Conservation (phyloP, 2,888 invertebrate genomes). For the Schrankia costaestrigalis region DNA sequence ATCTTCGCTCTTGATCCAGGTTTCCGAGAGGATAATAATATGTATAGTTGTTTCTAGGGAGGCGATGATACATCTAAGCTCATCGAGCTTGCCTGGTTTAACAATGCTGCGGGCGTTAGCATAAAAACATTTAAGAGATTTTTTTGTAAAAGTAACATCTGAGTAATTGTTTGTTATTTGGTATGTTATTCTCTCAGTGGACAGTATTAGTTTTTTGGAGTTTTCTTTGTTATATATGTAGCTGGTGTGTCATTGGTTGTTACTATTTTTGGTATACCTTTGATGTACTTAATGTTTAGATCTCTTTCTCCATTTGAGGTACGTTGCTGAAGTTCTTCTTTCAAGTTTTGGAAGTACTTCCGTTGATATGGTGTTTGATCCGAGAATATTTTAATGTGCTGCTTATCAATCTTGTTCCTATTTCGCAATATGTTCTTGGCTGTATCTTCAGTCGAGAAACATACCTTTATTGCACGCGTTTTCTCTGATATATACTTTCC, state of each 20-base stretch:
- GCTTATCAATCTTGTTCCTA: slow-evolving; percentile 1
- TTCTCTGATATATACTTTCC: slow-evolving; percentile 6
- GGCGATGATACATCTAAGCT: slow-evolving; percentile 2
- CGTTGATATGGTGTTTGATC: slow-evolving; percentile 7
- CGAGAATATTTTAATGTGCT: slow-evolving; percentile 5
- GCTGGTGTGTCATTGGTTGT: background rate
- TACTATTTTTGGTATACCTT: slow-evolving; percentile 7
- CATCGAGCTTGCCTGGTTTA: slow-evolving; percentile 1
- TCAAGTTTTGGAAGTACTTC: slow-evolving; percentile 4
- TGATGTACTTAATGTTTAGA: slow-evolving; percentile 8
- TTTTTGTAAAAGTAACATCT: background rate
- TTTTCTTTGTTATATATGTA: background rate
- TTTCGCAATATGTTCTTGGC: slow-evolving; percentile 3
- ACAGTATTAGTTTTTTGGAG: background rate
- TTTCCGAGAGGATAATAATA: slow-evolving; percentile 4
- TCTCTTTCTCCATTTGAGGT: slow-evolving; percentile 1
- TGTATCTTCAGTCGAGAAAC: slow-evolving; percentile 3
- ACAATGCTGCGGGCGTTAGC: background rate
- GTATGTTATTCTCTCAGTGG: background rate
- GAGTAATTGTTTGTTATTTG: background rate
- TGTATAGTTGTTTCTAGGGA: background rate
- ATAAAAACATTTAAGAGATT: slow-evolving; percentile 3
- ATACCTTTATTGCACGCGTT: slow-evolving; percentile 6
- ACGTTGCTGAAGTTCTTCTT: slow-evolving; percentile 2
- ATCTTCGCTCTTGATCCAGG: slow-evolving; percentile 4